A percentile compares a stretch with the other conserved stretches of the same genome.
These are phyloP conservation scores for Hypanus sabinus DNA, from an alignment of 2,113 vertebrate species.

Conservation along the genomic window DNA sequence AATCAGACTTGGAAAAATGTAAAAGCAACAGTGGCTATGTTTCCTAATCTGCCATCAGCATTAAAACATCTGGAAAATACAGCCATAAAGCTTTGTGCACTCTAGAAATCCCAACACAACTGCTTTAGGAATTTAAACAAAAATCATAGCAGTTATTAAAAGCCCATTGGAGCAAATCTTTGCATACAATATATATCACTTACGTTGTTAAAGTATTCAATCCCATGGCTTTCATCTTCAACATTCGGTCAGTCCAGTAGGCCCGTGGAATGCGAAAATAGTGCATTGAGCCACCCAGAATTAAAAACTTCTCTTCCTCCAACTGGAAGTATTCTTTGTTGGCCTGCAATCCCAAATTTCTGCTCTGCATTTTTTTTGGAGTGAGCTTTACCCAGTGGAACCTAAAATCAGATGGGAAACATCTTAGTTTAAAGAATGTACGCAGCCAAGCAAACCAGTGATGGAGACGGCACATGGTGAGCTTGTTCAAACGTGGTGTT, in stretches of 20 bases:
- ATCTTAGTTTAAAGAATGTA: background rate
- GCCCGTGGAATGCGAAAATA: constrained; percentile 77
- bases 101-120: background rate
- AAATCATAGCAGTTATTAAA: background rate
- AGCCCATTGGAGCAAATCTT: background rate
- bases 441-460: background rate
- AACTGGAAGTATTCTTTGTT: constrained; percentile 62
- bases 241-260: constrained; percentile 83
- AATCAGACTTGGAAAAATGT: background rate
- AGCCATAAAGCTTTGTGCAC: background rate
- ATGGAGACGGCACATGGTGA: background rate
- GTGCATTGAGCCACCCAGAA: constrained; percentile 77
- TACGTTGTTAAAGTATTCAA: constrained; percentile 89
- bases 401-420: constrained; percentile 42
- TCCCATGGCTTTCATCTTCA: constrained; percentile 86
- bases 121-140: background rate
- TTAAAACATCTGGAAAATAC: background rate
- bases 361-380: constrained; percentile 45
- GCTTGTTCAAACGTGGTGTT: background rate
- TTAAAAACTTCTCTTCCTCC: constrained; percentile 60
- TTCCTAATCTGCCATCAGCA: background rate
- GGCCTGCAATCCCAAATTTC: constrained; percentile 58
- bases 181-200: constrained; percentile 40
- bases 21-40: background rate
- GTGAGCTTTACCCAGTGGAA: constrained; percentile 47